Percentiles rank a stretch among this genome's conserved stretches.
Conservation (phyloP, 2,797 vertebrate species). For the Oryzias sinensis region DNA sequence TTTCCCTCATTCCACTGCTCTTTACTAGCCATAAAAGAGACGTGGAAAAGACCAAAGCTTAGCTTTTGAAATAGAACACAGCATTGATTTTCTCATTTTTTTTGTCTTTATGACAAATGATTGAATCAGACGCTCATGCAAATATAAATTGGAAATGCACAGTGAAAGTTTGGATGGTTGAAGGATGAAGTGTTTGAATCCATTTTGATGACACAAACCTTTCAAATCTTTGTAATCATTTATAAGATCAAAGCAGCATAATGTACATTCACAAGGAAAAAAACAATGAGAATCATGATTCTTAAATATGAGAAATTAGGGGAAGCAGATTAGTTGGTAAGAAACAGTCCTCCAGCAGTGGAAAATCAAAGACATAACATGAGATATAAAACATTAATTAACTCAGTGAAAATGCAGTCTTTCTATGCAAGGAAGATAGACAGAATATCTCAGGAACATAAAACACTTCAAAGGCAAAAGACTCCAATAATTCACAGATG, state of each 20-base stretch:
- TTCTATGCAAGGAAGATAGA: constrained; percentile 23
- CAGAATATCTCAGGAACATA: constrained; percentile 21
- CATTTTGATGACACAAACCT: not conserved
- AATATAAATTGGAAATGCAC: constrained; percentile 22
- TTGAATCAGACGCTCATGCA: constrained; percentile 24
- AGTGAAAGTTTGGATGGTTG: not conserved
- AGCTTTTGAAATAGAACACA: constrained; percentile 59
- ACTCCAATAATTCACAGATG: constrained; percentile 9
- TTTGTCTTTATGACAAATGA: constrained; percentile 52
- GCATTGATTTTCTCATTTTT: constrained; percentile 46
- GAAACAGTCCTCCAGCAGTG: constrained; percentile 24
- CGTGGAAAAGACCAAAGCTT: constrained; percentile 63
- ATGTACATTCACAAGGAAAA: not conserved
- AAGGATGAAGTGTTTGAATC: constrained; percentile 13
- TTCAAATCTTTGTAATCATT: too few relatives aligned
- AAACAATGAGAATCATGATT: constrained; percentile 2
- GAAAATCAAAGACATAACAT: constrained; percentile 41
- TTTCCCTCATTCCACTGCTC: constrained; percentile 64
- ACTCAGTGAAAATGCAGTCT: constrained; percentile 24
- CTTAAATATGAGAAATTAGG: constrained; percentile 11
- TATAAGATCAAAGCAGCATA: too few relatives aligned
- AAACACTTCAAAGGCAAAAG: constrained; percentile 17
- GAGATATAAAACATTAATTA: constrained; percentile 48
- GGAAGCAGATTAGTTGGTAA: constrained; percentile 24
- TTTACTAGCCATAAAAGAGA: constrained; percentile 70